Evolutionary conservation across 2,113 vertebrate species (phyloP), one percentile per base, ranked within the genome.

Genomic region (Archocentrus centrarchus): DNA sequence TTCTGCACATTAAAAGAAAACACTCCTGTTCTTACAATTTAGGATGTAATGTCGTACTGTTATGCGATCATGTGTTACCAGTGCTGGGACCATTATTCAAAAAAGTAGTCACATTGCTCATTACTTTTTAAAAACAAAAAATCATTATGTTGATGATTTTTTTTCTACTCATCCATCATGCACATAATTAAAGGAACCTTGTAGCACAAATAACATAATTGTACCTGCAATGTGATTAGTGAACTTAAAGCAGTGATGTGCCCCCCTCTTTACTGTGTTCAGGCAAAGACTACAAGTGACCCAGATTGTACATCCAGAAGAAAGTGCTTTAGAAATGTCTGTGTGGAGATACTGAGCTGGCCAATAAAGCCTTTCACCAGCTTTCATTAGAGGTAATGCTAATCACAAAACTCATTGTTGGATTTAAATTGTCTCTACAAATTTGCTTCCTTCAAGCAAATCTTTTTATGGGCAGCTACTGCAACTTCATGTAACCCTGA

Each of bases 371-470:
- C 20, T 81, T 76, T 59, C 15, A 55, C 59, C 39, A 58, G 37
- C 76, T 86, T 66, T 30, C 44, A 70, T 53, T 53, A 70, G 20
- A 70, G 66, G 41, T 58, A 44, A 75, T 62, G 59, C 68, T 39
- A 70, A 75, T 27, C 44, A 41, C 73, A 24, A 41, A 27, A 30
- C 30, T 50, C 20, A 60, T 58, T 83, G 20, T 6, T 35, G 22
- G 27, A 35, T 32, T 61, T 50, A 62, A 41, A 75, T 61, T 75
- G 44, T 53, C 22, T 32, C 11, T 57, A 41, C 32, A 75, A 75
- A 75, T 68, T 62, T 75, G 37, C 20, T 60, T 82, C 35, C 24
- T 70, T 75, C 0, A 0, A 77, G 58, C 24, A 80, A 32, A 70
- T 86, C 57, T 59, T 81, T 84, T 86, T 9, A 79, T 35, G 15